These are phyloP conservation scores for Biston stratarius DNA, from an alignment of 2,888 invertebrate genomes.

Conservation along the genomic window DNA sequence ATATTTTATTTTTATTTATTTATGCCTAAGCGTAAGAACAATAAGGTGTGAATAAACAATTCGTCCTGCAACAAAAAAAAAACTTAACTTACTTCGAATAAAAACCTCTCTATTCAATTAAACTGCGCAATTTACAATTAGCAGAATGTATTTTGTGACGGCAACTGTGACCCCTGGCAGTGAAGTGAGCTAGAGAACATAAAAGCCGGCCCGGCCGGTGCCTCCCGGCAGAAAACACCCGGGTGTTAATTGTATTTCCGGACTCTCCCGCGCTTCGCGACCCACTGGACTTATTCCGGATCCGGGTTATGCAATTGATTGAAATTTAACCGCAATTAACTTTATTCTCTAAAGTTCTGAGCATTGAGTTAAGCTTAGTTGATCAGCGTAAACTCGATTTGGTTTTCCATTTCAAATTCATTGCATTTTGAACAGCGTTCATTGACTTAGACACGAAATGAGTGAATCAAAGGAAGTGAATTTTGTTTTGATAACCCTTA, in stretches of 20 bases:
- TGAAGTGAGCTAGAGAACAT: constrained; percentile 59
- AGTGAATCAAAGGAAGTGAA: not conserved
- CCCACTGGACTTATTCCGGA: constrained; percentile 47
- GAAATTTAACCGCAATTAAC: constrained; percentile 41
- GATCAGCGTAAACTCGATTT: constrained; percentile 31
- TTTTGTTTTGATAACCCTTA: not conserved
- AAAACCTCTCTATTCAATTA: constrained; percentile 42
- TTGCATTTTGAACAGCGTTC: constrained; percentile 30
- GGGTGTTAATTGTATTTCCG: constrained; percentile 56
- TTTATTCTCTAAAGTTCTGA: constrained; percentile 31
- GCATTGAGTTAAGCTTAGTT: constrained; percentile 30
- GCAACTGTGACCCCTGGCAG: constrained; percentile 44
- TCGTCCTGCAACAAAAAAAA: not conserved
- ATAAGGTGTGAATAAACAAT: no score
- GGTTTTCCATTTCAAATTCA: constrained; percentile 32
- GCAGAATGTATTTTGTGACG: constrained; percentile 49
- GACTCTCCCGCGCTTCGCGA: constrained; percentile 40
- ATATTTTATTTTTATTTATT: no score
- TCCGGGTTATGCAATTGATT: constrained; percentile 48
- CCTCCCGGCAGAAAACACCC: constrained; percentile 49
- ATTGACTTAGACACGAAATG: constrained; percentile 10
- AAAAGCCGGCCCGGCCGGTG: constrained; percentile 39
- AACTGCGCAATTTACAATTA: constrained; percentile 44
- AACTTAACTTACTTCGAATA: constrained; percentile 17
- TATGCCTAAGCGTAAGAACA: no score